A percentile compares a stretch with the other conserved stretches of the same genome.
Evolutionary conservation across 2,888 invertebrate genomes (phyloP).

Genomic region (Chrysotoxum bicinctum): DNA sequence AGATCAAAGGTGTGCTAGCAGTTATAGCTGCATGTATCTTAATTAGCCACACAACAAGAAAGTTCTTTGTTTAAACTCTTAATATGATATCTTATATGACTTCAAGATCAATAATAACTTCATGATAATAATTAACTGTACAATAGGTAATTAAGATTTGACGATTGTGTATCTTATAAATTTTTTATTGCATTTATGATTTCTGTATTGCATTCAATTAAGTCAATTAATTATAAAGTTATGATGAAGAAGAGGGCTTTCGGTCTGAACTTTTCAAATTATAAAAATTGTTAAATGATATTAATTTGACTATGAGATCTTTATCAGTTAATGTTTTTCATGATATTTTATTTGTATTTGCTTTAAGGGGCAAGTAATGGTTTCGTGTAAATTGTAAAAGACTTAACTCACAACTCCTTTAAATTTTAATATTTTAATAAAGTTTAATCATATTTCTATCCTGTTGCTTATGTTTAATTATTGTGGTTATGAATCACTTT

Average conservation of each 20-base stretch:
- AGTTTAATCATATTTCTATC: not conserved
- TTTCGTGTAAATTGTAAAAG: too few relatives aligned
- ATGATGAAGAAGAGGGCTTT: not conserved
- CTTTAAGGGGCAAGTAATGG: too few relatives aligned
- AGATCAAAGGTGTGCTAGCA: constrained; percentile 51
- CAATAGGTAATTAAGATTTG: not conserved
- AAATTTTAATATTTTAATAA: not conserved
- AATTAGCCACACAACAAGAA: constrained; percentile 45
- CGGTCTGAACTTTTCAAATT: not conserved
- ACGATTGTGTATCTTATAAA: not conserved
- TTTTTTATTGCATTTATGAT: not conserved
- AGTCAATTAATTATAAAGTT: not conserved
- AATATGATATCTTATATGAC: not conserved
- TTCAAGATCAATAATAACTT: constrained; percentile 10
- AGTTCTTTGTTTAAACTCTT: constrained; percentile 25
- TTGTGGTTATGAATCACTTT: not conserved
- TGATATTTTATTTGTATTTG: too few relatives aligned
- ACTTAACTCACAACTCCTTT: too few relatives aligned
- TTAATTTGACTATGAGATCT: not conserved
- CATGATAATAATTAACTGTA: not conserved
- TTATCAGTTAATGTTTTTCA: too few relatives aligned
- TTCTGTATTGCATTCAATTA: not conserved
- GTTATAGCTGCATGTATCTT: not conserved
- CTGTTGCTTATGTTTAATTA: not conserved
- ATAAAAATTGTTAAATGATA: not conserved